A percentile compares a stretch with the other conserved stretches of the same genome.
phyloP scores from a whole-genome alignment of 2,797 vertebrate genomes.

The Sciurus carolinensis region DNA sequence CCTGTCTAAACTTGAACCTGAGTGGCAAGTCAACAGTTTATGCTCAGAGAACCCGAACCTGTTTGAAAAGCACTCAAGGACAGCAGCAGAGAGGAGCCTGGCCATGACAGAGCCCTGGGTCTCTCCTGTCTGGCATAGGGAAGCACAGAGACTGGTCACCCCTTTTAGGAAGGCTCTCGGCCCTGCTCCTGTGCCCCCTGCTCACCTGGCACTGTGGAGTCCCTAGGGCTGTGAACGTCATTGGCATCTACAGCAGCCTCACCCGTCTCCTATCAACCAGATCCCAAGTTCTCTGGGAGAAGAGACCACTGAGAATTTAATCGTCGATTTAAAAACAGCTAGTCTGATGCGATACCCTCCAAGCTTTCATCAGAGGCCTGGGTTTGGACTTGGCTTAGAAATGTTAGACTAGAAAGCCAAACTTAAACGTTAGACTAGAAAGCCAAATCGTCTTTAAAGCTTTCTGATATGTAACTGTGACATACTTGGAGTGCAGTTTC shows the following conservation, averaged over 20 bases:
- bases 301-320: background rate
- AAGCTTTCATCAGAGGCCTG: no score
- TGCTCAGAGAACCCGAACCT: background rate
- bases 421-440: background rate
- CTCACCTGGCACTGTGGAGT: no score
- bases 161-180: background rate
- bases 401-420: background rate
- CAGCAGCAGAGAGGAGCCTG: background rate
- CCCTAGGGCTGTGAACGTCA: no score
- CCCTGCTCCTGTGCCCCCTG: background rate
- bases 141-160: rapidly evolving
- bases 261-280: background rate
- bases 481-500: no score
- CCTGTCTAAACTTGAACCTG: background rate
- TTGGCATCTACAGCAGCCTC: background rate
- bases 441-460: no score
- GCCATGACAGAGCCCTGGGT: background rate
- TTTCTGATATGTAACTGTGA: background rate
- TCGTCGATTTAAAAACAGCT: background rate
- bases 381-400: no score
- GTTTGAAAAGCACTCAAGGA: background rate
- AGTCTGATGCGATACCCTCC: no score
- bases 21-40: background rate
- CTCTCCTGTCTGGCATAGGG: background rate
- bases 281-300: no score